These are phyloP conservation scores for Labia minor DNA, from an alignment of 2,888 invertebrate genomes.

Conservation along the genomic window DNA sequence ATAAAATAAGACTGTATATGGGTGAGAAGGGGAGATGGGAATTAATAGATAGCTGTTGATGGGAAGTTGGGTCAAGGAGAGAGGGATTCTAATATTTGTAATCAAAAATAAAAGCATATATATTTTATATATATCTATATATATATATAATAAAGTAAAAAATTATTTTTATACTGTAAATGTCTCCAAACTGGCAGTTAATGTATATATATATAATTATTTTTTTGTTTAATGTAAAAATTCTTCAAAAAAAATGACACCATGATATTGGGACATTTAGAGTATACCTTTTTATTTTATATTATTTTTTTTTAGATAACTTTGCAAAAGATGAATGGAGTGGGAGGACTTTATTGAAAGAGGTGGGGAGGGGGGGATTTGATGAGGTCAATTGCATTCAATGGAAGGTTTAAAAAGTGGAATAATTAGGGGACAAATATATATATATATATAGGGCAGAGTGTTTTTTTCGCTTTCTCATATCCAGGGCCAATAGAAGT, in stretches of 20 bases:
- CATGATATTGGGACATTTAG: background rate
- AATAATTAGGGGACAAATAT: background rate
- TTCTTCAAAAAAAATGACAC: background rate
- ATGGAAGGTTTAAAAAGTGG: background rate
- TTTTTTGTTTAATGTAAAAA: conserved; percentile 14
- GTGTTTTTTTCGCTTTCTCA: background rate
- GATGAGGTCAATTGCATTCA: background rate
- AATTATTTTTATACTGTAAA: conserved; percentile 17
- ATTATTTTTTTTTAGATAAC: background rate
- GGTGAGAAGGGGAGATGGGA: conserved; percentile 16
- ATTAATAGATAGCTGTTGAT: too few relatives aligned
- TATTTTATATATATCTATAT: conserved; percentile 9
- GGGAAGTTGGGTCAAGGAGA: conserved; percentile 17
- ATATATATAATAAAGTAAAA: conserved; percentile 19
- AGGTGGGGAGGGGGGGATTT: background rate
- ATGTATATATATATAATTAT: conserved; percentile 17
- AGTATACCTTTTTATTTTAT: background rate
- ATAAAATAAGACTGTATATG: too few relatives aligned
- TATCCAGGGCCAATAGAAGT: background rate
- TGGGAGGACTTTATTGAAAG: too few relatives aligned
- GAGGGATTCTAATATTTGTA: conserved; percentile 18
- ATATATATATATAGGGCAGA: background rate
- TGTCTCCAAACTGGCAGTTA: conserved; percentile 17
- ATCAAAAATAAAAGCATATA: conserved; percentile 19
- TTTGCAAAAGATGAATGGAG: background rate